Evolutionary conservation across 2,113 vertebrate genomes (phyloP).

Genomic region (Mastomys natalensis): DNA sequence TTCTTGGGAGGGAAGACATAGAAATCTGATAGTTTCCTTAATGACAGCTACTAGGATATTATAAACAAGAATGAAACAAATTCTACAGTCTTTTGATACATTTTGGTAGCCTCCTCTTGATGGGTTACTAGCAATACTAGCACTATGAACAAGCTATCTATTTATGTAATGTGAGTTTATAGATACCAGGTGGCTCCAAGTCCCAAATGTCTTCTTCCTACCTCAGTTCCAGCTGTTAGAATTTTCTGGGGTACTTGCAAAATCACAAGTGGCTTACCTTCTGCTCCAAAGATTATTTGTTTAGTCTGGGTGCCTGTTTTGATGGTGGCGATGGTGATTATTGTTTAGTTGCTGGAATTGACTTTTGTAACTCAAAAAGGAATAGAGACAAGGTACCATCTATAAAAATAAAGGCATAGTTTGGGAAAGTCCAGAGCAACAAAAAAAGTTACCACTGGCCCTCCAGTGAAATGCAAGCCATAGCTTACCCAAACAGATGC

Average conservation of each 20-base stretch:
- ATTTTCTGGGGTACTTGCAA: conserved; percentile 2
- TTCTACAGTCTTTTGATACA: not conserved
- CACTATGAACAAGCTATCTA: not conserved
- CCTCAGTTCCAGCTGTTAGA: conserved; percentile 5
- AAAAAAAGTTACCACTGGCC: not conserved
- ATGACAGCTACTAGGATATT: conserved; percentile 4
- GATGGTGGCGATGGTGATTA: not conserved
- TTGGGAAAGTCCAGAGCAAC: not conserved
- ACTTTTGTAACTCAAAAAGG: not conserved
- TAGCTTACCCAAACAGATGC: not conserved
- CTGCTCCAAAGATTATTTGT: not conserved
- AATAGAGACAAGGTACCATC: conserved; percentile 11
- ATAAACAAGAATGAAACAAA: conserved; percentile 39
- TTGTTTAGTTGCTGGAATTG: not conserved
- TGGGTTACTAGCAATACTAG: not conserved
- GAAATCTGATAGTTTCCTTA: conserved; percentile 45
- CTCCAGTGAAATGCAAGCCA: not conserved
- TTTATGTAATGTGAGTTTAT: not conserved
- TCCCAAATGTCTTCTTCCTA: conserved; percentile 38
- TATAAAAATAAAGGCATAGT: conserved; percentile 36
- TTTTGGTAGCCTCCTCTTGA: not conserved
- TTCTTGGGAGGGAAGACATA: not conserved
- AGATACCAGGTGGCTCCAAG: not conserved
- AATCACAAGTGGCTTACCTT: not conserved
- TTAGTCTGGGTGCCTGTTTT: not conserved